Conservation (phyloP, 1,140 invertebrate species). For the Mizuhopecten yessoensis region DNA sequence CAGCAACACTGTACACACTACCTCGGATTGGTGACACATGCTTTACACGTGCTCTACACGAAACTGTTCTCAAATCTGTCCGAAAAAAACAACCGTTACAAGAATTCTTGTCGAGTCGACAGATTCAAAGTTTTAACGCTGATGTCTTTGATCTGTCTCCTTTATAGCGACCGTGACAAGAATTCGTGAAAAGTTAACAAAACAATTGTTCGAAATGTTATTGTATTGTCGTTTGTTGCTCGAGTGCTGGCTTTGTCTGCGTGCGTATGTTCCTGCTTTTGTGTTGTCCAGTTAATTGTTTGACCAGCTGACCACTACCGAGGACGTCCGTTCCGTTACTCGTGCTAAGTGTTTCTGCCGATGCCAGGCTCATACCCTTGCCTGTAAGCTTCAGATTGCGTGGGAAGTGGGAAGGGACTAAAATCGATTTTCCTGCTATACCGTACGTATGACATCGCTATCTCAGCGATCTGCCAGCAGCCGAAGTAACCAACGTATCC, state of each 20-base stretch:
- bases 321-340: neutral
- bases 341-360: neutral
- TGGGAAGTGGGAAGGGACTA: neutral
- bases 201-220: neutral
- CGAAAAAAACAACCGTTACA: neutral
- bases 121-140: neutral
- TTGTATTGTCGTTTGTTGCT: neutral
- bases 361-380: neutral
- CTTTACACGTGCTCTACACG: neutral
- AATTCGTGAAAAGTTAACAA: neutral
- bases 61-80: neutral
- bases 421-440: neutral
- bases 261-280: neutral
- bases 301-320: neutral
- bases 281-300: conserved; percentile 2
- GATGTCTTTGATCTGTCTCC: neutral
- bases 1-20: neutral
- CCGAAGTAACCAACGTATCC: neutral
- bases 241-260: neutral
- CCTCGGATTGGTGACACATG: neutral
- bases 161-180: neutral
- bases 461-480: conserved; percentile 4
- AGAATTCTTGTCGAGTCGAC: neutral
- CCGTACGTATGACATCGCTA: neutral
- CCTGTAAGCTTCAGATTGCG: neutral